Evolutionary conservation across 2,113 vertebrate species (phyloP).

Genomic region (Spea bombifrons): DNA sequence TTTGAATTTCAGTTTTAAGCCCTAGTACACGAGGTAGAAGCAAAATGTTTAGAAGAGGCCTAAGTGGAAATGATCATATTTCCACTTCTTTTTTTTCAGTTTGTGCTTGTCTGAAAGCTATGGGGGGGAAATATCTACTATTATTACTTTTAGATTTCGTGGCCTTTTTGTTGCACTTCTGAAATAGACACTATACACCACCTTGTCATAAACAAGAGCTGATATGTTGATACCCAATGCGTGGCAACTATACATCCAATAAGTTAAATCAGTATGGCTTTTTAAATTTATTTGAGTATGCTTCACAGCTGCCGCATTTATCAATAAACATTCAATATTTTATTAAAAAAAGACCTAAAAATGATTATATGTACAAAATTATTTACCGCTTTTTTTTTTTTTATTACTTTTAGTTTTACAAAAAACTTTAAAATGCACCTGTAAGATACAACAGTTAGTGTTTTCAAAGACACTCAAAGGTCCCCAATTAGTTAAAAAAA

Average conservation of each 20-base stretch:
- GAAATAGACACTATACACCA: constrained; percentile 31
- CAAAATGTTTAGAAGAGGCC: too few relatives aligned
- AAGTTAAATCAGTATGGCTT: constrained; percentile 90
- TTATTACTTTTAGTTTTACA: constrained; percentile 61
- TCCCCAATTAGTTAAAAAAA: constrained; percentile 57
- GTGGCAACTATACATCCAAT: constrained; percentile 84
- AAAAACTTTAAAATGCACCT: constrained; percentile 65
- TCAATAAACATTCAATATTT: constrained; percentile 81
- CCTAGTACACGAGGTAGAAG: too few relatives aligned
- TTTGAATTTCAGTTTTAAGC: too few relatives aligned
- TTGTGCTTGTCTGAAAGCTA: too few relatives aligned
- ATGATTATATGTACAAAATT: constrained; percentile 85
- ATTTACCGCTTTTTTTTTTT: constrained; percentile 67
- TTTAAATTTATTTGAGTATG: constrained; percentile 78
- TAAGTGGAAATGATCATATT: too few relatives aligned
- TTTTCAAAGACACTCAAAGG: constrained; percentile 64
- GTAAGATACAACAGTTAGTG: constrained; percentile 65
- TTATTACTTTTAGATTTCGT: too few relatives aligned
- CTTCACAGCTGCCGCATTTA: constrained; percentile 78
- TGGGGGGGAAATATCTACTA: too few relatives aligned
- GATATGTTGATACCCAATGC: constrained; percentile 65
- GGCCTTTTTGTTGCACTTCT: neutral
- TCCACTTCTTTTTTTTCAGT: too few relatives aligned
- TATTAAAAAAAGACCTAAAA: constrained; percentile 77
- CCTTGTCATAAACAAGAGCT: constrained; percentile 48